Base-by-base conservation (phyloP, 2,113 vertebrate species). In the Poecilia latipinna region DNA sequence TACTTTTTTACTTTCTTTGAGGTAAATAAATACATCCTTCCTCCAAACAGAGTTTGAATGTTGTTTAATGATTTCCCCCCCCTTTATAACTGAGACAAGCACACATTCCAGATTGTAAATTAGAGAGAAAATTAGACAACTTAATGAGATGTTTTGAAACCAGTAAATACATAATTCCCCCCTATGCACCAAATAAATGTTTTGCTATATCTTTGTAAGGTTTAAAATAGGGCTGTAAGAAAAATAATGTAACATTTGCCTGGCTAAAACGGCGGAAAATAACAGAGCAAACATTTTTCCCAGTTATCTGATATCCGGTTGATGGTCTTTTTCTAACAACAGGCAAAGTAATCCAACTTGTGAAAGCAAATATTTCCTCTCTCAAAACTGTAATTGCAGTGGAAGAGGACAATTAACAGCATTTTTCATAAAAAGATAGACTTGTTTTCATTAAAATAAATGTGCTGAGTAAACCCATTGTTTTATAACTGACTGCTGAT, bases 401-500 rank as follows among this genome's bases (percentile, higher is more conserved):
- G n/a, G 75, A 86, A 74, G 67, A 83, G 37, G 68, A 83, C 60
- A 84, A 87, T 85, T 82, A 87, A 78, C 74, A 74, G 62, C 72
- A 71, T 80, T 78, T 83, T 35, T 68, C 61, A 83, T 67, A 83
- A 91, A 86, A 84, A 84, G 85, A 91, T 85, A 90, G 84, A 85
- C 65, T 48, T 44, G 72, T 77, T 88, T 86, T 79, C 32, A 79
- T 85, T 81, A 80, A 90, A 87, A 90, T 82, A 39, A 86, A 89
- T n/a, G 19, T 17, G 37, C 66, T 73, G 80, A 84, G 76, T 82
- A 69, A 93, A 86, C 82, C 42, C 83, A 86, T 65, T 69, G 77
- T 82, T 86, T 86, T 89, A 85, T 90, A 89, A 87, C 78, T 72
- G 75, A 29, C 51, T 76, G 69, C 73, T 68, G 86, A 91, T 89